Evolutionary conservation across 2,797 vertebrate genomes (phyloP).

Genomic region (Carapus acus): DNA sequence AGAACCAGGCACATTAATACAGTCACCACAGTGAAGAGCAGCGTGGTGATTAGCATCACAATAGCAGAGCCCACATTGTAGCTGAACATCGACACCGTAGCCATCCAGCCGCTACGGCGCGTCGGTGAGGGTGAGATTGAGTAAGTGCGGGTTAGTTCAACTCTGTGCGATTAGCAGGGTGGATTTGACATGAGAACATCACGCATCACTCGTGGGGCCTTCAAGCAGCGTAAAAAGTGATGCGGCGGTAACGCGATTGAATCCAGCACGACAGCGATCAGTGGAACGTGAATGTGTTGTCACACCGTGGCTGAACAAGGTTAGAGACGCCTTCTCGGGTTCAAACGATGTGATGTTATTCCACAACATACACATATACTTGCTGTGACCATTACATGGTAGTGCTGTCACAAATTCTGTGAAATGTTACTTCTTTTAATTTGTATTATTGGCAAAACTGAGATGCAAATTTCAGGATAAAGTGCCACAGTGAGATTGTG

Average conservation of each 20-base stretch:
- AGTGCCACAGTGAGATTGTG: too few relatives aligned
- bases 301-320: not conserved
- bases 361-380: too few relatives aligned
- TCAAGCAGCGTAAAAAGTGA: conserved; percentile 29
- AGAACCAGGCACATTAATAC: conserved; percentile 76
- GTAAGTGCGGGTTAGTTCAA: conserved; percentile 57
- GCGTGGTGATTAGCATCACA: conserved; percentile 86
- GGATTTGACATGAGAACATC: conserved; percentile 26
- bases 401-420: too few relatives aligned
- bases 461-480: too few relatives aligned
- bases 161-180: conserved; percentile 28
- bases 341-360: too few relatives aligned
- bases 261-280: not conserved
- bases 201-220: conserved; percentile 7
- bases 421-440: too few relatives aligned
- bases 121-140: conserved; percentile 52
- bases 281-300: not conserved
- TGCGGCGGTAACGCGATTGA: conserved; percentile 14
- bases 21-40: conserved; percentile 83
- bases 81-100: conserved; percentile 70
- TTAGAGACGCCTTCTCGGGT: too few relatives aligned
- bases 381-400: too few relatives aligned
- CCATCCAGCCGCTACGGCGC: conserved; percentile 73
- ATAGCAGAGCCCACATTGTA: conserved; percentile 71
- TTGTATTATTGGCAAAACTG: too few relatives aligned